phyloP scores from a whole-genome alignment of 2,888 invertebrate genomes.

The Prenolepis imparis region DNA sequence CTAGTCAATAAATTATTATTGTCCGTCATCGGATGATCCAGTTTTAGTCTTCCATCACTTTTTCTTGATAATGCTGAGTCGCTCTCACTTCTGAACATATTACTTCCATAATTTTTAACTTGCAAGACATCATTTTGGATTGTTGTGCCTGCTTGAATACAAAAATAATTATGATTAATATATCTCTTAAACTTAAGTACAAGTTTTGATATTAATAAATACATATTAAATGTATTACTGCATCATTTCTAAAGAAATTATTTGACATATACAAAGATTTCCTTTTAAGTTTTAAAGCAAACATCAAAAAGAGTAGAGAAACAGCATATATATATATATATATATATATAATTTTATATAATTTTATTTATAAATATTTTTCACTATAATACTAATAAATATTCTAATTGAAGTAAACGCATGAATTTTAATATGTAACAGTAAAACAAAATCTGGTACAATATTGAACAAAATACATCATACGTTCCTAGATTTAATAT shows the following conservation, averaged over 20 bases:
- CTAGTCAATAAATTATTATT: slow-evolving; percentile 45
- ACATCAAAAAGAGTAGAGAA: neutral
- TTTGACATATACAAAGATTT: neutral
- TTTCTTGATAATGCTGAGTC: slow-evolving; percentile 39
- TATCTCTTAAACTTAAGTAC: neutral
- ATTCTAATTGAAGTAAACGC: neutral
- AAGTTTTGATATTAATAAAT: neutral
- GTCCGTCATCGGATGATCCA: slow-evolving; percentile 7
- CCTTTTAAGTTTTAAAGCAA: neutral
- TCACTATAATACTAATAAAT: neutral
- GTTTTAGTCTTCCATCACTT: neutral
- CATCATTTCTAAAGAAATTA: neutral
- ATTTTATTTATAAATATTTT: neutral
- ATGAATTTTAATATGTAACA: no score
- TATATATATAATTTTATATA: neutral
- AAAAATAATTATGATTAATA: neutral
- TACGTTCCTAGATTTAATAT: neutral
- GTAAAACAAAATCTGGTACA: neutral
- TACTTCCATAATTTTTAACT: neutral
- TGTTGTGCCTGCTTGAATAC: neutral
- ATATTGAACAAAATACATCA: neutral
- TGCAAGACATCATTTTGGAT: neutral
- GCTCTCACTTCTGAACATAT: slow-evolving; percentile 16
- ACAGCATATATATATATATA: neutral
- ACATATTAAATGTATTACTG: neutral